Base-by-base conservation (phyloP, 2,113 vertebrate genomes). In the Vimba vimba region DNA sequence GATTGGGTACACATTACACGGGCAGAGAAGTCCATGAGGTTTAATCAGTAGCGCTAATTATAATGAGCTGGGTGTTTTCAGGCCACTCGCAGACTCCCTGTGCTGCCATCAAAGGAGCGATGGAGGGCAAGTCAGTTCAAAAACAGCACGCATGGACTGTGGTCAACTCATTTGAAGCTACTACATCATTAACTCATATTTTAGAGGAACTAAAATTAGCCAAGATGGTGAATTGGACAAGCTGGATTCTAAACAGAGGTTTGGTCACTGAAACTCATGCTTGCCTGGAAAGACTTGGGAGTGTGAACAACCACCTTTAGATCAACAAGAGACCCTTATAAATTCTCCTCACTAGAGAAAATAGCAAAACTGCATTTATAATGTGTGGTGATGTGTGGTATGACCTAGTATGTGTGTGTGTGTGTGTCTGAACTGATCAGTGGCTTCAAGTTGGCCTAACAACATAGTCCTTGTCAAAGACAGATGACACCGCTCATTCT, bases 31-130 rank as follows among this genome's bases (percentile, higher is more conserved):
- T 87, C 88, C 57, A 27, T 84, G 62, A 88, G 85, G 79, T 47
- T 77, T 75, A 66, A 75, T 86, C 86, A 85, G 87, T 64, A 66
- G 25, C 77, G 71, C 75, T 75, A 91, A 91, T 91, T 89, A 88
- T 74, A 89, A 86, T 27, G 33, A 83, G 59, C 60, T 19, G 79
- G 80, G 82, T 79, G 84, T 82, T 90, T 60, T 74, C 79, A 87
- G 82, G 84, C 74, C 81, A 64, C 86, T 73, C 36, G 52, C 60
- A 79, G 60, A 74, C 68, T 73, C 52, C 80, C 82, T 82, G 60
- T 27, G 62, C 68, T 21, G 47, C 36, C 62, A 50, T 45, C 25
- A 64, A 62, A 69, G 73, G 21, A 85, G 59, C 43, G 43, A 45
- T 36, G 39, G 64, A 60, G 27, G 57, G 30, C 45, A 86, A 9